Conservation (phyloP, 1,140 invertebrate species). For the Formica selysi region DNA sequence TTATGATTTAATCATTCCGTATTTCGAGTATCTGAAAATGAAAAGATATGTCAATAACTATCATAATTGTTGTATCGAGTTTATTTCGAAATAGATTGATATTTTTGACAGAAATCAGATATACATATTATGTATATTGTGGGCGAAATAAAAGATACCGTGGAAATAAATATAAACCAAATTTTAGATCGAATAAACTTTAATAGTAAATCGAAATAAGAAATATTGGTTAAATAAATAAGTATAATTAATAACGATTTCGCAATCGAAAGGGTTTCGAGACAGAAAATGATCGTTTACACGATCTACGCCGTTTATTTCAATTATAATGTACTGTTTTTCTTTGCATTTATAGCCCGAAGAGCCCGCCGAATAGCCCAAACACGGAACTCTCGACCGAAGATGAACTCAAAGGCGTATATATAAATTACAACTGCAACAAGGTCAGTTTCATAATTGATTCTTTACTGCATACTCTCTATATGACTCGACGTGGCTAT, state of each 20-base stretch:
- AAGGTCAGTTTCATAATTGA: conserved; percentile 85
- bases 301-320: background rate
- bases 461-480: conserved; percentile 34
- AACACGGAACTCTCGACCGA: conserved; percentile 92
- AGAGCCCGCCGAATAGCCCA: conserved; percentile 96
- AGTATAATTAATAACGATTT: background rate
- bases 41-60: background rate
- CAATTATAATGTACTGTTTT: conserved; percentile 20
- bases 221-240: conserved; percentile 5
- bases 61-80: background rate
- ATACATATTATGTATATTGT: background rate
- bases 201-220: background rate
- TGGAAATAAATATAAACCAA: background rate
- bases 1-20: background rate
- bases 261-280: background rate
- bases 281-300: background rate
- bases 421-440: conserved; percentile 92
- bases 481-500: background rate
- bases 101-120: background rate
- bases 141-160: background rate
- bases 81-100: background rate
- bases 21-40: background rate
- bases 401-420: conserved; percentile 92
- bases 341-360: conserved; percentile 89
- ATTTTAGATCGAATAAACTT: conserved; percentile 6